Evolutionary conservation across 2,113 vertebrate genomes (phyloP), one percentile per base, ranked within the genome.

Genomic region (Charadrius vociferus): DNA sequence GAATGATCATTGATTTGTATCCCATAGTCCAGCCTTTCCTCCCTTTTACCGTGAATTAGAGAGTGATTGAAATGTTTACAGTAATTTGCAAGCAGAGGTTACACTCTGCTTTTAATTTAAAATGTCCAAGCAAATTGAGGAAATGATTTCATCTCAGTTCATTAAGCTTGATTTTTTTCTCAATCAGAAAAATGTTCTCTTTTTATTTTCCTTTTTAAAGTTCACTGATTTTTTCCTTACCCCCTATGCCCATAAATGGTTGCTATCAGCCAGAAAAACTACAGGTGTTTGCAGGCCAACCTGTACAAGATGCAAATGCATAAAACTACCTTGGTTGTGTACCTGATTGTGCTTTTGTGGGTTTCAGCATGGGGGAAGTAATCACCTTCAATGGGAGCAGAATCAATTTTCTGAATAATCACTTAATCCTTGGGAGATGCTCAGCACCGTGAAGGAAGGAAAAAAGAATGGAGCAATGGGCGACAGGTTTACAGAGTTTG

Each of bases 341-440:
- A 94, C 89, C 78, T 95, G 96, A 96, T 96, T 95, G 93, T 95
- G 96, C 96, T 90, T 97, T 95, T 95, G 91, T 95, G 91, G 86
- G 41, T 86, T 97, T 94, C 96, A 96, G 94, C 91, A 95, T 95
- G 96, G 84, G 93, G 84, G 78, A 92, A 90, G 74, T 22, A 96
- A 95, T 95, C 91, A 82, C 81, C 81, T 87, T 94, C 93, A 85
- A 17, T 73, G 37, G 94, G 53, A 95, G 50, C 94, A 91, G 81
- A 96, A 89, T 91, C 78, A 68, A 85, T 93, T 79, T 66, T 90
- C 91, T 65, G 93, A 91, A 95, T 75, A 95, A 93, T 87, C 27
- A 4, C 36, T 50, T 78, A 75, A 68, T 94, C 88, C 77, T 87
- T 68, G 68, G 80, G 73, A 91, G 86, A 88, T 91, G 74, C 89